Conservation (phyloP, 2,797 vertebrate species). For the Neostethus bicornis region DNA sequence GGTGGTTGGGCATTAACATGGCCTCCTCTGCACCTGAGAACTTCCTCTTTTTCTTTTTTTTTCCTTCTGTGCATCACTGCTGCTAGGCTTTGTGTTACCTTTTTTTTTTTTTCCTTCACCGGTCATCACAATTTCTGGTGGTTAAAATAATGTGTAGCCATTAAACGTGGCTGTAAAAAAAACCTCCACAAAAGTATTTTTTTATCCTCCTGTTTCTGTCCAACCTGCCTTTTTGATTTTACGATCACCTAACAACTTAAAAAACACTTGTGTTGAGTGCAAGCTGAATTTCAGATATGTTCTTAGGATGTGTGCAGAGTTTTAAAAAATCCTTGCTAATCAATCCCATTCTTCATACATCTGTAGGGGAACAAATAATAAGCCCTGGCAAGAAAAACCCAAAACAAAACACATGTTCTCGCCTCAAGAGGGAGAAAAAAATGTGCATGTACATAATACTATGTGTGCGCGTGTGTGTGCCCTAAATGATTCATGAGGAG, state of each 20-base stretch:
- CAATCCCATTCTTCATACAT: slow-evolving; percentile 34
- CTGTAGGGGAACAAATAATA: slow-evolving; percentile 50
- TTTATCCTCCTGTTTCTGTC: slow-evolving; percentile 30
- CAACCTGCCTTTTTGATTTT: too few species aligned
- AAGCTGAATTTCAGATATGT: slow-evolving; percentile 1
- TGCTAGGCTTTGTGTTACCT: slow-evolving; percentile 68
- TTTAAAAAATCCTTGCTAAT: slow-evolving; percentile 28
- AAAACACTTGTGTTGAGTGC: not conserved
- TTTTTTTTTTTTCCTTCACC: slow-evolving; percentile 58
- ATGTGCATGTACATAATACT: slow-evolving; percentile 53
- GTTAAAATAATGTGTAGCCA: slow-evolving; percentile 58
- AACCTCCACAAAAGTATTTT: slow-evolving; percentile 47
- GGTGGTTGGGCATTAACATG: slow-evolving; percentile 60
- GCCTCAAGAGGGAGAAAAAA: slow-evolving; percentile 41
- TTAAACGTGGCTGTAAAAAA: slow-evolving; percentile 55
- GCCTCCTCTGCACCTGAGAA: slow-evolving; percentile 41
- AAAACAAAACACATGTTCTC: slow-evolving; percentile 61
- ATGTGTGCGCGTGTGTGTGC: slow-evolving; percentile 51
- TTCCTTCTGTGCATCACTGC: slow-evolving; percentile 22
- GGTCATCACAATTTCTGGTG: slow-evolving; percentile 41
- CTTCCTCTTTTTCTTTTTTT: slow-evolving; percentile 12
- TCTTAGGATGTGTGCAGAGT: slow-evolving; percentile 18
- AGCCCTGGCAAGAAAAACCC: slow-evolving; percentile 38
- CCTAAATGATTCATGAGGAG: slow-evolving; percentile 77
- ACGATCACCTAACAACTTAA: not conserved